phyloP scores from a whole-genome alignment of 2,888 invertebrate genomes.

The Ernsta delagoae region DNA sequence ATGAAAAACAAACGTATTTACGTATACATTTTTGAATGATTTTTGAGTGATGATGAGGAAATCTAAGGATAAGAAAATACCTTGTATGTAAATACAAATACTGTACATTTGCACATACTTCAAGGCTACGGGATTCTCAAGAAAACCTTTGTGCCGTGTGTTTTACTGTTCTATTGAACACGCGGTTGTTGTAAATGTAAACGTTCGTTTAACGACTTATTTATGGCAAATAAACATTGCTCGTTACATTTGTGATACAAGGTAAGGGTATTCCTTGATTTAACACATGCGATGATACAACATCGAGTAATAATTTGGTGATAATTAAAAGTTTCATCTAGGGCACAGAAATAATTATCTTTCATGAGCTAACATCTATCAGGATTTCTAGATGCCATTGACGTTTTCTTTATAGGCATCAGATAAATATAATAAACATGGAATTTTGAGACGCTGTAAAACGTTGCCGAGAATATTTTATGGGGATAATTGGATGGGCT shows the following conservation, averaged over 20 bases:
- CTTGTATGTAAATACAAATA: background rate
- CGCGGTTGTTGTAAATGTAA: conserved; percentile 46
- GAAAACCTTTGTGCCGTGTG: conserved; percentile 52
- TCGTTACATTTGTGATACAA: conserved; percentile 39
- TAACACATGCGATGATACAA: conserved; percentile 4
- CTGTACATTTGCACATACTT: background rate
- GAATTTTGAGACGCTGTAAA: too few species aligned
- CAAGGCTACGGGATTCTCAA: conserved; percentile 20
- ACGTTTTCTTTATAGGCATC: background rate
- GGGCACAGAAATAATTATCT: background rate
- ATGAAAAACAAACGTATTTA: background rate
- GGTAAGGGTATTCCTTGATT: conserved; percentile 29
- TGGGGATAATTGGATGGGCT: conserved; percentile 13
- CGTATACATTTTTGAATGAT: too few species aligned
- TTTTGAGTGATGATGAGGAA: too few species aligned
- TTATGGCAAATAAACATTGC: conserved; percentile 65
- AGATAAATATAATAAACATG: too few species aligned
- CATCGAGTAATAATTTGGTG: conserved; percentile 11
- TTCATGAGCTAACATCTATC: background rate
- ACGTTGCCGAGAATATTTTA: too few species aligned
- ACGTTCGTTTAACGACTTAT: conserved; percentile 60
- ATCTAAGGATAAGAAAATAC: background rate
- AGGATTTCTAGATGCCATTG: background rate
- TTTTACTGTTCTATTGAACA: conserved; percentile 57
- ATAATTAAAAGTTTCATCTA: conserved; percentile 7